A percentile compares a stretch with the other conserved stretches of the same genome.
Conservation (phyloP, 2,888 invertebrate genomes). For the Trissolcus japonicus region DNA sequence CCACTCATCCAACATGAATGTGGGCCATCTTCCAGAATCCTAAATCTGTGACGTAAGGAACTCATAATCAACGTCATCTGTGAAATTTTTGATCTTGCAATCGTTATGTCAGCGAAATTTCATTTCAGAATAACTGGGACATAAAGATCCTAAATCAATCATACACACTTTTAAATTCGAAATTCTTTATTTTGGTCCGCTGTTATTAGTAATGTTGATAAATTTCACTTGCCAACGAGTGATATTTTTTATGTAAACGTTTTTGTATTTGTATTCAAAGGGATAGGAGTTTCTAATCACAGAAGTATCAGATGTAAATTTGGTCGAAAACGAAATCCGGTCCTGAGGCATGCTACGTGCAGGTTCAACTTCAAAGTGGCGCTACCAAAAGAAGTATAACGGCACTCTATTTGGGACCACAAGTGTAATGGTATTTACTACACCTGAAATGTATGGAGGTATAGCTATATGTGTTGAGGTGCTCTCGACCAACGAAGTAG, state of each 20-base stretch:
- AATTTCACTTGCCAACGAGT: too few species aligned
- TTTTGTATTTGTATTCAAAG: background rate
- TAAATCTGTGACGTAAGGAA: slow-evolving; percentile 34
- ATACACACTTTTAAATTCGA: background rate
- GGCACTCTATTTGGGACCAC: slow-evolving; percentile 55
- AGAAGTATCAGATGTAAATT: slow-evolving; percentile 20
- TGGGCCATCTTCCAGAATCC: slow-evolving; percentile 36
- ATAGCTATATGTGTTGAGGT: slow-evolving; percentile 48
- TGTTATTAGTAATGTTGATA: background rate
- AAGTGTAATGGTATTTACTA: slow-evolving; percentile 50
- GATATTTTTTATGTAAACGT: too few species aligned
- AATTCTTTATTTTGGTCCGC: background rate
- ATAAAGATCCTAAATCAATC: background rate
- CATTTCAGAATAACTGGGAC: slow-evolving; percentile 15
- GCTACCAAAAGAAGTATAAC: slow-evolving; percentile 56
- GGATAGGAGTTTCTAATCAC: slow-evolving; percentile 23
- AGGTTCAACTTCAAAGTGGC: slow-evolving; percentile 45
- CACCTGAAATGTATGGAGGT: slow-evolving; percentile 27
- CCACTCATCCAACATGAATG: slow-evolving; percentile 23
- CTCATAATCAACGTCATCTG: slow-evolving; percentile 30
- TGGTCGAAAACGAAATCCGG: slow-evolving; percentile 51
- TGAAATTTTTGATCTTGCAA: slow-evolving; percentile 43
- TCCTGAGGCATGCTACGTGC: slow-evolving; percentile 20
- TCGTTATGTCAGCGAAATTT: slow-evolving; percentile 37
- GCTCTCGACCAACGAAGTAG: slow-evolving; percentile 56